Conservation (phyloP, 2,113 vertebrate species). For the Chloropsis hardwickii region DNA sequence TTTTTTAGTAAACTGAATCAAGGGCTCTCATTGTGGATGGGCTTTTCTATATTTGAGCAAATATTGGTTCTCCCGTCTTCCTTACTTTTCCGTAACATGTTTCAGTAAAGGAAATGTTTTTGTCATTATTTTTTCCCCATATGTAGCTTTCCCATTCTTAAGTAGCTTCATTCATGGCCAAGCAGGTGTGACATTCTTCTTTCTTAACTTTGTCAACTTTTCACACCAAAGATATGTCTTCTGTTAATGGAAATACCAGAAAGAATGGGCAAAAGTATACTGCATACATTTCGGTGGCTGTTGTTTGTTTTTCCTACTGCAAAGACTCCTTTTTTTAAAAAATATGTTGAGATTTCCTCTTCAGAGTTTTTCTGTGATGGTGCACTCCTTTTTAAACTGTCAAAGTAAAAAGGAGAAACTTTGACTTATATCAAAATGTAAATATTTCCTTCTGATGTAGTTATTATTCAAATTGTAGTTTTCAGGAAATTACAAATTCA, state of each 20-base stretch:
- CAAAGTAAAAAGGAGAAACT: neutral
- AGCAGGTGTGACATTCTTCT: neutral
- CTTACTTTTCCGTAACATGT: neutral
- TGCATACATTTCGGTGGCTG: neutral
- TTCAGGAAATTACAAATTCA: neutral
- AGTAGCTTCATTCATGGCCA: neutral
- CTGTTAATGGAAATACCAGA: neutral
- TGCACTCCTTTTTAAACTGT: neutral
- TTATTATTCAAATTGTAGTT: neutral
- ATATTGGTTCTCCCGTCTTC: neutral
- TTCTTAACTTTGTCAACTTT: neutral
- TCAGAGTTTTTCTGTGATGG: neutral
- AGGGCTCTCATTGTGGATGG: neutral
- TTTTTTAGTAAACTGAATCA: neutral
- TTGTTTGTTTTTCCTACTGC: neutral
- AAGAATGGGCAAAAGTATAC: neutral
- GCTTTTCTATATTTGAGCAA: neutral
- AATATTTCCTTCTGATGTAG: neutral
- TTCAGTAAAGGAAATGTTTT: neutral
- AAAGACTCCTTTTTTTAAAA: neutral
- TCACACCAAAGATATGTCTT: neutral
- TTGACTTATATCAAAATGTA: neutral
- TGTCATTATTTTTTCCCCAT: neutral
- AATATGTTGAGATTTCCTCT: neutral
- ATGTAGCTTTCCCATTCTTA: neutral